phyloP scores from a whole-genome alignment of 1,140 invertebrate genomes.

The Stegodyphus mimosarum region DNA sequence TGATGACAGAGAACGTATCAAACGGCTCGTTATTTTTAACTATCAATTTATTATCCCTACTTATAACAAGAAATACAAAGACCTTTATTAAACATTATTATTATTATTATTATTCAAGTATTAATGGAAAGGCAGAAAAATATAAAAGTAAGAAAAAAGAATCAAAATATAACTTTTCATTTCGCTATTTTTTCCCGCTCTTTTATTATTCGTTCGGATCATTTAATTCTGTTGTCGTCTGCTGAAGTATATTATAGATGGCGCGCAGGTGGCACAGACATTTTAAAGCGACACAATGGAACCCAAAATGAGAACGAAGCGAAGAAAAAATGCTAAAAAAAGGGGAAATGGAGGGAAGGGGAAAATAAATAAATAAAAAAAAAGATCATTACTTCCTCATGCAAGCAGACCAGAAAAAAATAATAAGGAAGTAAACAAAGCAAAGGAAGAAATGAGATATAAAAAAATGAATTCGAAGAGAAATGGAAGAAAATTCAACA shows the following conservation, averaged over 20 bases:
- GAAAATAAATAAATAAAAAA: constrained; percentile 31
- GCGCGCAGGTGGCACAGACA: constrained; percentile 57
- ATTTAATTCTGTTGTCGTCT: constrained; percentile 60
- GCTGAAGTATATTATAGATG: constrained; percentile 61
- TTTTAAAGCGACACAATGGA: constrained; percentile 60
- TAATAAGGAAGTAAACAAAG: constrained; percentile 16
- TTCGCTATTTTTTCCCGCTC: constrained; percentile 14
- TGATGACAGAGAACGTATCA: too few relatives aligned
- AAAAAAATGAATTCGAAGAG: constrained; percentile 60
- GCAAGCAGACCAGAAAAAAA: constrained; percentile 36
- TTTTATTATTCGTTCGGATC: constrained; percentile 55
- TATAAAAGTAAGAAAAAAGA: too few relatives aligned
- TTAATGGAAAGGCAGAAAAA: too few relatives aligned
- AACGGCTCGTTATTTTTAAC: too few relatives aligned
- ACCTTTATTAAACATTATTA: too few relatives aligned
- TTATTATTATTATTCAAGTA: too few relatives aligned
- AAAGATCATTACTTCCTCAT: constrained; percentile 58
- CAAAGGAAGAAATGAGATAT: constrained; percentile 46
- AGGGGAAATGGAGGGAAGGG: constrained; percentile 30
- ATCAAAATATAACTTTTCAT: constrained; percentile 42
- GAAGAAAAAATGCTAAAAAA: constrained; percentile 50
- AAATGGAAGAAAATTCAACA: constrained; percentile 60
- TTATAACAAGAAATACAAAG: too few relatives aligned
- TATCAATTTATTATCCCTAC: too few relatives aligned
- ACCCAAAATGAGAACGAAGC: constrained; percentile 52